Base-by-base conservation (phyloP, 2,888 invertebrate species). In the Rotaria magnacalcarata region DNA sequence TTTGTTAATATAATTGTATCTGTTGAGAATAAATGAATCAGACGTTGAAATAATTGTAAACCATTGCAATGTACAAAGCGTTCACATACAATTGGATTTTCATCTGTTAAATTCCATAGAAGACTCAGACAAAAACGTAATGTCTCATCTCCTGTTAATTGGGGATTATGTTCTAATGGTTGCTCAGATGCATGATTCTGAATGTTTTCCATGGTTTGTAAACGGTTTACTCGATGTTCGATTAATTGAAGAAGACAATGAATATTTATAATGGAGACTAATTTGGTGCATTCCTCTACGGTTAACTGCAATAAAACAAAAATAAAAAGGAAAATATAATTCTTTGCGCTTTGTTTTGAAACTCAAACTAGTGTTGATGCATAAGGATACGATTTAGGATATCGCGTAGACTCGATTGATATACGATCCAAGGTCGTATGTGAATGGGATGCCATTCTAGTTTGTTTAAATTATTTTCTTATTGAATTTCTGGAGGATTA, bases 31-130 rank as follows among this genome's bases (percentile, higher is more conserved):
- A 80, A 58, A 92, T 93, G 89, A 93, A 92, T n/a, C 94, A 90
- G 54, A 94, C 93, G 88, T 93, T 92, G 87, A 94, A 94, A 94
- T 84, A 94, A 91, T 75, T 93, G 92, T 89, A 94, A 92, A 6
- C 94, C 94, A 34, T 93, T 93, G 89, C 94, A 93, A 84, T 93
- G 92, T 75, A 94, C 91, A 89, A 94, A 94, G 21, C 94, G 93
- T 87, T 92, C 91, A 89, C 94, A 94, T 0, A 94, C 94, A 43
- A 92, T 92, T 0, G 94, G 93, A 88, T 94, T 94, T 90, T 94
- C 94, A 90, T 94, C 94, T 84, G 94, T 94, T 84, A 94, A 91
- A 91, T 94, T 94, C 94, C 94, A 94, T 50, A 94, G 91, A 52
- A 94, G 94, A 89, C 94, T 94, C 84, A 94, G 91, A 0, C 94